Conservation (phyloP, 2,113 vertebrate species). For the Gopherus flavomarginatus region DNA sequence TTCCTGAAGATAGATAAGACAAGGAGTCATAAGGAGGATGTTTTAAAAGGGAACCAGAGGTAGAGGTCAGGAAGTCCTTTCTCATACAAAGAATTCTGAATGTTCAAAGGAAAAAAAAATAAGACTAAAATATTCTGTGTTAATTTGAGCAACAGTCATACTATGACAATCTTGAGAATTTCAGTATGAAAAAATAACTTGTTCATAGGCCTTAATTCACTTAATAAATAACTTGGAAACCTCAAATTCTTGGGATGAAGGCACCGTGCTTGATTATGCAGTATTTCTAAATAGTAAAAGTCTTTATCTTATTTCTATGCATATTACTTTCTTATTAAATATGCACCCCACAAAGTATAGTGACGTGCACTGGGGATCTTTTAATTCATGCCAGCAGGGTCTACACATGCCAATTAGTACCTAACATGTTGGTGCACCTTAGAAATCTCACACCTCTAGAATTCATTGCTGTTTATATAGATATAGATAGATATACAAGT, state of each 20-base stretch:
- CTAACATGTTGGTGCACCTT: neutral
- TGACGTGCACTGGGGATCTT: neutral
- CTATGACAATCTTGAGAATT: neutral
- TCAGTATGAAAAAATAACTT: neutral
- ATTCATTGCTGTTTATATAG: neutral
- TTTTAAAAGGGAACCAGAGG: conserved; percentile 64
- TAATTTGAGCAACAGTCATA: neutral
- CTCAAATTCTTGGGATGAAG: neutral
- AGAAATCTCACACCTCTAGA: neutral
- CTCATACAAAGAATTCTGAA: conserved; percentile 44
- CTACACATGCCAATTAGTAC: neutral
- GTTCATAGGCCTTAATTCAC: neutral
- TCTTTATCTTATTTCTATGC: neutral
- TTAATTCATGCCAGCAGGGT: neutral
- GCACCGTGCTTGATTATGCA: neutral
- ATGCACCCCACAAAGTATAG: neutral
- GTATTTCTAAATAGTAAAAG: neutral
- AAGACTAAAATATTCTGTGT: neutral
- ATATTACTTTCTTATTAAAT: neutral
- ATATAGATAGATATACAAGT: neutral
- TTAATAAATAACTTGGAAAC: neutral
- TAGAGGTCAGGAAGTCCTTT: conserved; percentile 69
- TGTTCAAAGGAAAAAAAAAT: conserved; percentile 6
- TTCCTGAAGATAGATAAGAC: conserved; percentile 65
- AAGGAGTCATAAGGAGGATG: conserved; percentile 45